These are phyloP conservation scores for Deilephila porcellus DNA, from an alignment of 2,888 invertebrate species.

Conservation along the genomic window DNA sequence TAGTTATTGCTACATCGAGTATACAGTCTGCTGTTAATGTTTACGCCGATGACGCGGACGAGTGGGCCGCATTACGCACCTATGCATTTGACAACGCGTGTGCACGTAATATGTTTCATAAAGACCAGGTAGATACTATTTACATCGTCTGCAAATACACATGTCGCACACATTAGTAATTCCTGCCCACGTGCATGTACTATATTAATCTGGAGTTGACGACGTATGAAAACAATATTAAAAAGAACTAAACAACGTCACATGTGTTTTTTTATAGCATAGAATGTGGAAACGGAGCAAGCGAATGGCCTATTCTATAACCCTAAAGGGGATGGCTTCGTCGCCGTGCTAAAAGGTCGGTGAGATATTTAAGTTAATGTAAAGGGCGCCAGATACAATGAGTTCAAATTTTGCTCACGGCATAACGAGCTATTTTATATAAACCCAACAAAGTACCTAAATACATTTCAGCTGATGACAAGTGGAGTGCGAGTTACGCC, in stretches of 20 bases:
- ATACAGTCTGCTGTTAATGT: not conserved
- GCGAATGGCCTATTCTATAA: no score
- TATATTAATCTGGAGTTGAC: not conserved
- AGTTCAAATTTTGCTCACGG: no score
- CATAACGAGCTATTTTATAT: no score
- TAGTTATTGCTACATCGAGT: not conserved
- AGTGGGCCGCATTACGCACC: constrained; percentile 9
- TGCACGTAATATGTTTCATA: constrained; percentile 12
- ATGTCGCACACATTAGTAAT: constrained; percentile 3
- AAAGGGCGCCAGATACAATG: no score
- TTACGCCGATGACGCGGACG: constrained; percentile 4
- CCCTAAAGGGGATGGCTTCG: no score
- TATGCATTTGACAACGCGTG: constrained; percentile 17
- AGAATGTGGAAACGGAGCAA: no score
- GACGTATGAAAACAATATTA: no score
- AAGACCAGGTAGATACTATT: constrained; percentile 11
- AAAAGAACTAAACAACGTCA: not conserved
- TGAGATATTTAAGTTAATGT: no score
- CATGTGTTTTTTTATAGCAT: not conserved
- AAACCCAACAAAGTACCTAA: no score
- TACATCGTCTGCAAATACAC: constrained; percentile 1
- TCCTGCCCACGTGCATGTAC: not conserved
- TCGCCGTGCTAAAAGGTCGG: no score
- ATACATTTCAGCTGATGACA: no score
- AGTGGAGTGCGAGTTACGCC: no score